These are phyloP conservation scores for Rallus crepitans DNA, from an alignment of 2,797 vertebrate species.

Conservation along the genomic window DNA sequence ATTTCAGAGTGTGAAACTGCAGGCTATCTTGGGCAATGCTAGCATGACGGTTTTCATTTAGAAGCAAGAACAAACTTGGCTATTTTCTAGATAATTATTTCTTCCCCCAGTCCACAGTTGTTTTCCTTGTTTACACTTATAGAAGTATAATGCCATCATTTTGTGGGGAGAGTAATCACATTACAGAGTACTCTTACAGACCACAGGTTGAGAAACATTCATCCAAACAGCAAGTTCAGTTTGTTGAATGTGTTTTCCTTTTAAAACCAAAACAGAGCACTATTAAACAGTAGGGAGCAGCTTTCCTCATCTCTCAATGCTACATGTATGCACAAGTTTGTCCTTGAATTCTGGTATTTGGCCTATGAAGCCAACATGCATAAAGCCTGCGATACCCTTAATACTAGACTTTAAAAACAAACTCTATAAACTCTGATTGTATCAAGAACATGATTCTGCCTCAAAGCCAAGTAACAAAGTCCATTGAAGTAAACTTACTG, in stretches of 20 bases:
- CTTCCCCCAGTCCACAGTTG: constrained; percentile 24
- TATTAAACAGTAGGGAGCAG: constrained; percentile 36
- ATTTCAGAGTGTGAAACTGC: background rate
- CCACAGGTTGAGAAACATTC: constrained; percentile 50
- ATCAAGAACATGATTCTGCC: constrained; percentile 51
- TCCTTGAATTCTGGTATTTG: constrained; percentile 55
- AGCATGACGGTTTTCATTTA: background rate
- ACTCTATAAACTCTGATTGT: constrained; percentile 35
- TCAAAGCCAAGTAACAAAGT: constrained; percentile 52
- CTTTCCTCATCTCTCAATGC: constrained; percentile 32
- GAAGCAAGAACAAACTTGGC: background rate
- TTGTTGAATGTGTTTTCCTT: constrained; percentile 39
- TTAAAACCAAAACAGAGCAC: constrained; percentile 32
- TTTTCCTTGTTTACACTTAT: constrained; percentile 50
- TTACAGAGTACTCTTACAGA: constrained; percentile 28
- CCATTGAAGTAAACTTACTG: background rate
- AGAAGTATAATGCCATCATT: background rate
- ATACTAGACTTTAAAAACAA: constrained; percentile 23
- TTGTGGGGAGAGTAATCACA: constrained; percentile 34
- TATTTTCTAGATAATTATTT: constrained; percentile 43
- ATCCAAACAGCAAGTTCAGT: constrained; percentile 50
- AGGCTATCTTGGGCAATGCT: background rate
- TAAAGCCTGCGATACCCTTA: background rate
- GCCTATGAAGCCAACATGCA: constrained; percentile 34
- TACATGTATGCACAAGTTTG: constrained; percentile 62